Base-by-base conservation (phyloP, 2,113 vertebrate genomes). In the Tetrax tetrax region DNA sequence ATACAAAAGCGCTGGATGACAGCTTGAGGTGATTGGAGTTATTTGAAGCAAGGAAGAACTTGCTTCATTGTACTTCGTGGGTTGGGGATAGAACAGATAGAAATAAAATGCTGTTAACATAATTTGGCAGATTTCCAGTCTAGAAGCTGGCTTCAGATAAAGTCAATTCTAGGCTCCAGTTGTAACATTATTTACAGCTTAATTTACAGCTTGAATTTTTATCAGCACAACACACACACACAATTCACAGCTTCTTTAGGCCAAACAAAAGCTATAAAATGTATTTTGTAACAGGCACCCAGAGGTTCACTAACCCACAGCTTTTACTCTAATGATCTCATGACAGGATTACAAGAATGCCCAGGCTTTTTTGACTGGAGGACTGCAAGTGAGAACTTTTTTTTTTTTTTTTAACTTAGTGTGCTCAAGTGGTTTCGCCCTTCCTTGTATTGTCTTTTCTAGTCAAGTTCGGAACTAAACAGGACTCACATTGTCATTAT, bases 371-470 rank as follows among this genome's bases (percentile, higher is more conserved):
- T 50, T 84, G 31, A 79, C 37, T 28, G 7, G 20, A 87, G 9
- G 8, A 31, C 12, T 54, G 53, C 69, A 70, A 72, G 9, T 24
- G 9, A 82, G 22, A 74, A 43, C 2, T 10, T 6, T 24, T 37
- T 74, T 51, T 14, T 14, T 35, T 41, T 38, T 64, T 22, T 38
- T 11, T 2, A 25, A 57, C 35, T 11, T 2, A 25, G 53, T 10
- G 14, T 12, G 6, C 51, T 83, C 9, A 78, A 86, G 19, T 57
- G 65, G 59, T 87, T 81, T 80, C 47, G 70, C 48, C 78, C 87
- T 95, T 95, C 80, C 85, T 90, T 59, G 31, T n/a, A 80, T 87
- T 94, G 85, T 91, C 59, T 61, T 76, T 80, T 33, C 56, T 28
- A 72, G 22, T 43, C 45, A 72, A 74, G 41, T 50, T 69, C 66